A percentile compares a stretch with the other conserved stretches of the same genome.
Conservation (phyloP, 2,797 vertebrate species). For the Sternarchorhynchus goeldii region DNA sequence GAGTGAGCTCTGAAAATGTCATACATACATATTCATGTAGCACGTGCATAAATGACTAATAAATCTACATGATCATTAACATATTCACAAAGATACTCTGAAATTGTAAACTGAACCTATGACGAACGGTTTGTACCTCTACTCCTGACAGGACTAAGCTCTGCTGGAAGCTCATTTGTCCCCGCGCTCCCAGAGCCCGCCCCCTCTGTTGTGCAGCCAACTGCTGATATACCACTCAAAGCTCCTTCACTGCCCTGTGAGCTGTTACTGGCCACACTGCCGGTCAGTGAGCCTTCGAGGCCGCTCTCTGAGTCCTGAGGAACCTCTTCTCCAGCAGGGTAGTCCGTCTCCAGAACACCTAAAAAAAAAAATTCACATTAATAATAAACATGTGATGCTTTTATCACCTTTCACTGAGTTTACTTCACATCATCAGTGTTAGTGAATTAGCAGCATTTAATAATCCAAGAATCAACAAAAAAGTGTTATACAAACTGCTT, state of each 20-base stretch:
- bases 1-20: not conserved
- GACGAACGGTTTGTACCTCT: constrained; percentile 62
- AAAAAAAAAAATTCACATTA: constrained; percentile 2
- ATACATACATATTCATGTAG: not conserved
- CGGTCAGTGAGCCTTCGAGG: constrained; percentile 86
- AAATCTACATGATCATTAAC: not conserved
- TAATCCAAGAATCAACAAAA: too few relatives aligned
- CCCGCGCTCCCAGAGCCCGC: constrained; percentile 64
- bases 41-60: not conserved
- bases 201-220: constrained; percentile 83
- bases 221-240: constrained; percentile 80
- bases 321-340: constrained; percentile 85
- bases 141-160: constrained; percentile 66
- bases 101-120: not conserved
- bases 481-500: too few relatives aligned
- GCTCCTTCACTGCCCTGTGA: constrained; percentile 86
- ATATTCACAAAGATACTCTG: not conserved
- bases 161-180: constrained; percentile 69
- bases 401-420: not conserved
- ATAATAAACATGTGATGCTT: not conserved
- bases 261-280: constrained; percentile 89
- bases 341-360: constrained; percentile 94
- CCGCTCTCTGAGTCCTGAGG: constrained; percentile 81
- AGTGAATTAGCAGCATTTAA: too few relatives aligned
- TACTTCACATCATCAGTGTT: not conserved